Percentiles rank a stretch among this genome's conserved stretches.
These are phyloP conservation scores for Larimichthys crocea DNA, from an alignment of 2,113 vertebrate genomes.

Conservation along the genomic window DNA sequence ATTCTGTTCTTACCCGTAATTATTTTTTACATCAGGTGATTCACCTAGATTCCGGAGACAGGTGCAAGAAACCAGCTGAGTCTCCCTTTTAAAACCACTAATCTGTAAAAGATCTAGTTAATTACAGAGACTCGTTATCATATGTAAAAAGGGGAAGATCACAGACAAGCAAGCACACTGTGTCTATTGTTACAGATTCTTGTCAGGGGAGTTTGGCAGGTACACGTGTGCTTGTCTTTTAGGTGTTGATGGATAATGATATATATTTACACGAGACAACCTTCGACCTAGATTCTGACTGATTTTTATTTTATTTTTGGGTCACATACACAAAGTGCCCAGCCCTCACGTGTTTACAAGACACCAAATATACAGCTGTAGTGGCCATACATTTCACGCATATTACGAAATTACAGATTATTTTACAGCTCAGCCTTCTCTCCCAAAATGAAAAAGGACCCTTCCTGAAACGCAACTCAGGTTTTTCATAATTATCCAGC, in stretches of 20 bases:
- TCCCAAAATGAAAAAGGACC: too few species aligned
- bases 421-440: too few species aligned
- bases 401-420: too few species aligned
- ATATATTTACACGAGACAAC: not conserved
- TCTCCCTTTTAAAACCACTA: not conserved
- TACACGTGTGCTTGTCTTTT: not conserved
- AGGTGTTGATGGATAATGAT: not conserved
- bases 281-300: not conserved
- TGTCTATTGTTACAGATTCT: slow-evolving; percentile 39
- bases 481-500: too few species aligned
- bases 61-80: not conserved
- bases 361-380: too few species aligned
- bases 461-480: too few species aligned
- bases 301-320: too few species aligned
- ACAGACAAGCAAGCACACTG: not conserved
- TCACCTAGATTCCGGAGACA: not conserved
- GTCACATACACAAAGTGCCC: too few species aligned
- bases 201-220: slow-evolving; percentile 55
- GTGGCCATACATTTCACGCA: too few species aligned
- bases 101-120: slow-evolving; percentile 1
- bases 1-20: not conserved
- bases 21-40: not conserved
- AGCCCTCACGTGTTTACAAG: too few species aligned
- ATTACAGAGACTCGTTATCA: not conserved
- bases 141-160: not conserved